Base-by-base conservation (phyloP, 2,888 invertebrate species). In the Trimorus sp. region DNA sequence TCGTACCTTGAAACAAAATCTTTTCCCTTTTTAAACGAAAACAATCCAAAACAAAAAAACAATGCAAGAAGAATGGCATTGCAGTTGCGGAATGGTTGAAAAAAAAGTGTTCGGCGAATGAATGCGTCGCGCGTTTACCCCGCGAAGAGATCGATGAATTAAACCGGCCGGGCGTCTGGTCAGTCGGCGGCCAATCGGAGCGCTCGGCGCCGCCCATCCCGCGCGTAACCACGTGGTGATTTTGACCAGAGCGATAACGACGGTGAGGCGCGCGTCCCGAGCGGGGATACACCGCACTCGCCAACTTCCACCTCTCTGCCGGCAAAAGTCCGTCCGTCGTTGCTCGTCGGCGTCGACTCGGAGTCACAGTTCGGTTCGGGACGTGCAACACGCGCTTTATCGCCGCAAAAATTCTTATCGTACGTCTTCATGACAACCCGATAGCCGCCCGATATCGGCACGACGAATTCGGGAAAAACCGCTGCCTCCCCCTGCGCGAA, bases 161-260 rank as follows among this genome's bases (percentile, higher is more conserved):
- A 56, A 56, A 38, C 60, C 26, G 65, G 49, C 62, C 16, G n/a
- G 51, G 26, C 40, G 69, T 38, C 71, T 77, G 83, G 75, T 79
- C 68, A 66, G 60, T 62, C 56, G 36, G 66, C 85, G 88, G 85
- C 89, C 89, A 89, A 89, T 88, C 76, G 83, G 83, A 59, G 62
- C 26, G 26, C 60, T 63, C 74, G 83, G 86, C 85, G 86, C 87
- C 86, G 88, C 79, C 54, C 82, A 59, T 66, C 54, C 62, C 14
- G 49, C 48, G 63, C 16, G 38, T 37, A 48, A 78, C 80, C 83
- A 83, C 84, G 83, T 83, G 75, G 63, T 71, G 71, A 62, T 77
- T 84, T 79, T 79, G 73, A 82, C 75, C 78, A 75, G 66, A 45
- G 63, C 65, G 74, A 74, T 58, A 58, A 42, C 54, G 42, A 49